These are phyloP conservation scores for Dasypus novemcinctus DNA, from an alignment of 2,113 vertebrate species.

Conservation along the genomic window DNA sequence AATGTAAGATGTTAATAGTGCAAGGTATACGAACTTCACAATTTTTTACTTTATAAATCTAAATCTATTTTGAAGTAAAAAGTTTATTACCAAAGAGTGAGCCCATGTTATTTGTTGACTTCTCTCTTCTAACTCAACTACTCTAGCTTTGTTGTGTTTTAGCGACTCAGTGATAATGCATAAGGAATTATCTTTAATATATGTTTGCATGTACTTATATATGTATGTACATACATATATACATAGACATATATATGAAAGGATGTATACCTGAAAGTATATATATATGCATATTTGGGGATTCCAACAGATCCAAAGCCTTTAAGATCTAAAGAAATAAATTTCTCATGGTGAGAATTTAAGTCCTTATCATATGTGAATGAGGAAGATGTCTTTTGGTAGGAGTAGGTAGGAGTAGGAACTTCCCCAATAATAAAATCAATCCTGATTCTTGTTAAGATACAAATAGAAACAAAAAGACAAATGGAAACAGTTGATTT, in stretches of 20 bases:
- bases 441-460: background rate
- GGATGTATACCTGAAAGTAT: background rate
- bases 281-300: background rate
- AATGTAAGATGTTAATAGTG: background rate
- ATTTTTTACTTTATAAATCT: background rate
- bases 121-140: background rate
- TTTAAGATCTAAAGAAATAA: background rate
- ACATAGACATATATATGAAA: too few relatives aligned
- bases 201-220: background rate
- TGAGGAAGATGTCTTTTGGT: background rate
- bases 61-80: background rate
- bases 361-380: background rate
- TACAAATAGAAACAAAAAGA: background rate
- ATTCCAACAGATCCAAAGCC: background rate
- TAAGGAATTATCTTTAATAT: background rate
- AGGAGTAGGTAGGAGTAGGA: background rate
- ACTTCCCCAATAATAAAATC: background rate
- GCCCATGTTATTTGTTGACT: background rate
- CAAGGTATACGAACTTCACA: background rate
- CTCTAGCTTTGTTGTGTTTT: background rate
- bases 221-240: background rate
- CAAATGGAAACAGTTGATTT: background rate
- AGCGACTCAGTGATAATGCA: background rate
- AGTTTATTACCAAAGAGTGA: background rate
- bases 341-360: background rate